These are phyloP conservation scores for Hermatobates lingyangjiaoensis DNA, from an alignment of 1,140 invertebrate genomes.

Conservation along the genomic window DNA sequence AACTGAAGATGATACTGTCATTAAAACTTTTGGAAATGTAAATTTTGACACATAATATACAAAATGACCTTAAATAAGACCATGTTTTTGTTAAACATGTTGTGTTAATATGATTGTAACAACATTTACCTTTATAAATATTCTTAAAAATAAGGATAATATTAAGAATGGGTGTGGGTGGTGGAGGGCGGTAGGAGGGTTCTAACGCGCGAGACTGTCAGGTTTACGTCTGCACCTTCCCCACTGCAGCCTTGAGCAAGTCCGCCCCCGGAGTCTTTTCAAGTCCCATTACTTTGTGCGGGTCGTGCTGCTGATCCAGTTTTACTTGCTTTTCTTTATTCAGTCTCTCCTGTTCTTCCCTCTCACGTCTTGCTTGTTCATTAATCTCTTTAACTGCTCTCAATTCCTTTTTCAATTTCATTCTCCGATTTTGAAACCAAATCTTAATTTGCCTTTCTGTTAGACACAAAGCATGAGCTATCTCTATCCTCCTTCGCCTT, in stretches of 20 bases:
- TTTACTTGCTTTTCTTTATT: constrained; percentile 72
- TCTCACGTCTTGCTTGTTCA: constrained; percentile 73
- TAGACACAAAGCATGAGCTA: constrained; percentile 85
- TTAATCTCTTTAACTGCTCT: constrained; percentile 86
- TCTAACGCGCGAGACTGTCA: too few relatives aligned
- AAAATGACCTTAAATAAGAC: too few relatives aligned
- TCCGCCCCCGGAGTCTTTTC: constrained; percentile 16
- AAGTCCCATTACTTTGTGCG: constrained; percentile 15
- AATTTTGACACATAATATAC: too few relatives aligned
- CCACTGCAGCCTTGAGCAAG: constrained; percentile 19
- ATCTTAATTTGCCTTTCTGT: constrained; percentile 95
- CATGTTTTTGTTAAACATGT: too few relatives aligned
- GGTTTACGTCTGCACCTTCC: constrained; percentile 18
- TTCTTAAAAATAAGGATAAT: too few relatives aligned
- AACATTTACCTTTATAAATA: too few relatives aligned
- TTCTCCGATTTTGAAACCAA: constrained; percentile 92
- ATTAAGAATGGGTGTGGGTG: too few relatives aligned
- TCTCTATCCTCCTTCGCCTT: constrained; percentile 84
- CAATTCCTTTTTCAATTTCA: constrained; percentile 94
- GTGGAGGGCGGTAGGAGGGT: too few relatives aligned
- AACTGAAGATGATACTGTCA: too few relatives aligned
- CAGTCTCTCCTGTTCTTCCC: constrained; percentile 76
- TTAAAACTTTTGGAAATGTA: too few relatives aligned
- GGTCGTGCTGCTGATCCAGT: constrained; percentile 31
- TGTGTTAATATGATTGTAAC: too few relatives aligned